Base-by-base conservation (phyloP, 2,113 vertebrate species). In the Phoxinus phoxinus region DNA sequence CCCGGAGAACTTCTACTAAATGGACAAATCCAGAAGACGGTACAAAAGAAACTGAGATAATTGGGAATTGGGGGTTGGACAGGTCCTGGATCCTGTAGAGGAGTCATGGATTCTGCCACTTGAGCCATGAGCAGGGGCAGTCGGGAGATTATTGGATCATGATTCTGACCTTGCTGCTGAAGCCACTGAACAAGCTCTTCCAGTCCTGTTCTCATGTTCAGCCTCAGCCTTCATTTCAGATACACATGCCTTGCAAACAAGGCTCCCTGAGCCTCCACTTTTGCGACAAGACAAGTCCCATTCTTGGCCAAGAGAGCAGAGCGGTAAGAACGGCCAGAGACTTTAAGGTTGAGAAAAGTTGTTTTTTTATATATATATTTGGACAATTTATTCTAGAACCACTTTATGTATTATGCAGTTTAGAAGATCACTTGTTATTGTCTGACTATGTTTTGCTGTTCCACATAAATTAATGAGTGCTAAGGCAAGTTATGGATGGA, bases 111-210 rank as follows among this genome's bases (percentile, higher is more conserved):
- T 69, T 71, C 27, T 83, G 63, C 27, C 44, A 69, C 63, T n/a
- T 30, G 19, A 32, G 61, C 61, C 17, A 15, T 32, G 79, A 67
- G 80, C 44, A 35, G 79, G 2, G 19, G 79, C 37, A n/a, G 41
- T 30, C 23, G 1, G 6, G 23, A 53, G 32, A 79, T 53, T 75
- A 35, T 81, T 69, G 48, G 30, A 35, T 77, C 78, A 88, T 90
- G 87, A 87, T 90, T 67, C 44, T 84, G 67, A 61, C 89, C 51
- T 46, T 83, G 81, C 82, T 83, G 67, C 85, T 85, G 78, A 88
- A 90, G 56, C 74, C 86, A 61, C 9, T 88, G 48, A 90, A 83
- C 59, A 84, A 88, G 48, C 85, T 88, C 61, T 46, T 85, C 41
- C 87, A 53, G 21, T 81, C 75, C 73, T 67, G 58, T 58, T 10